Percentiles rank a stretch among this genome's conserved stretches.
These are phyloP conservation scores for Sarcophaga caerulescens DNA, from an alignment of 2,888 invertebrate species.

Conservation along the genomic window DNA sequence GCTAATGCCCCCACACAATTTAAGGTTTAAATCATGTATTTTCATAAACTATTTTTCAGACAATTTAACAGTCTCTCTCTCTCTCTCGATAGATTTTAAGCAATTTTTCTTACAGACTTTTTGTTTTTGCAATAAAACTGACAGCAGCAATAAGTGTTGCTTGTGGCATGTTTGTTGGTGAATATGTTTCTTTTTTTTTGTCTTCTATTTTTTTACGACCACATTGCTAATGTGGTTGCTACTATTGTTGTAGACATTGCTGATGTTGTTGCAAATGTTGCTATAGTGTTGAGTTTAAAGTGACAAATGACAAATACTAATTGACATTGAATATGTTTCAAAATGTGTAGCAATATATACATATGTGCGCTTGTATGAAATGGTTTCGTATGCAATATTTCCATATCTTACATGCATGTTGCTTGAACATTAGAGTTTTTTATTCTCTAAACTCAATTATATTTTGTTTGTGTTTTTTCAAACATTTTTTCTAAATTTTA, in stretches of 20 bases:
- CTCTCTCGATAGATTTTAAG: no score
- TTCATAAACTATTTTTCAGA: no score
- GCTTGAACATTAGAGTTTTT: slow-evolving; percentile 31
- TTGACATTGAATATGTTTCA: slow-evolving; percentile 57
- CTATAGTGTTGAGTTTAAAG: slow-evolving; percentile 39
- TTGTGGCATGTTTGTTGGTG: slow-evolving; percentile 51
- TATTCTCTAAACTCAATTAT: neutral
- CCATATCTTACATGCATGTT: slow-evolving; percentile 41
- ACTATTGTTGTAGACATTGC: neutral
- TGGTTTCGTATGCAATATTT: neutral
- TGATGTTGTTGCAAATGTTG: slow-evolving; percentile 21
- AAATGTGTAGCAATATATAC: neutral
- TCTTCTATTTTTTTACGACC: slow-evolving; percentile 11
- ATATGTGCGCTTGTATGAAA: slow-evolving; percentile 10
- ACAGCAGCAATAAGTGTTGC: slow-evolving; percentile 50
- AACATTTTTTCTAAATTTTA: slow-evolving; percentile 7
- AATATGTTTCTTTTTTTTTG: neutral
- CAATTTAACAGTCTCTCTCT: no score
- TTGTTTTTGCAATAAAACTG: slow-evolving; percentile 34
- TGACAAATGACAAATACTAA: slow-evolving; percentile 58
- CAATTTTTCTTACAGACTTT: neutral
- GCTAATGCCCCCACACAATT: no score
- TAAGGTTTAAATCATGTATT: no score
- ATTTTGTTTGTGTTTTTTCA: neutral
- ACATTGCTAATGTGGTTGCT: slow-evolving; percentile 13